Evolutionary conservation across 2,888 invertebrate species (phyloP).

Genomic region (Erannis defoliaria): DNA sequence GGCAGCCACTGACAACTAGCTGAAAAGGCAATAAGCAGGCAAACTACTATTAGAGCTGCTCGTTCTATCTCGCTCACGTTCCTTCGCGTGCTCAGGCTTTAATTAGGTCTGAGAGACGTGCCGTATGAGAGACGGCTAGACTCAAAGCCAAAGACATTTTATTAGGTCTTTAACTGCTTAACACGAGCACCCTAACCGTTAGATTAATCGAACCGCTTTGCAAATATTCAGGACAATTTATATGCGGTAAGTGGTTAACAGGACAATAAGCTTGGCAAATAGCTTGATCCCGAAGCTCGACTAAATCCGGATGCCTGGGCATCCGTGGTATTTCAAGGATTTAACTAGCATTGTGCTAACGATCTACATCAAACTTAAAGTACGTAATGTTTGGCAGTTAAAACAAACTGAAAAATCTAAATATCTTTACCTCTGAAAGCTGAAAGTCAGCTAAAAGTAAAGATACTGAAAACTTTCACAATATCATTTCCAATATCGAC

Average conservation of each 20-base stretch:
- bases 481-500: conserved; percentile 27
- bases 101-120: conserved; percentile 62
- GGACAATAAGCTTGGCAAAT: conserved; percentile 17
- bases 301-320: background rate
- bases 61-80: conserved; percentile 45
- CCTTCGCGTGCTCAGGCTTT: conserved; percentile 60
- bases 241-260: conserved; percentile 10
- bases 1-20: conserved; percentile 41
- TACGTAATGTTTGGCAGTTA: background rate
- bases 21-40: conserved; percentile 57
- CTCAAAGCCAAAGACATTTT: conserved; percentile 29
- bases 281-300: conserved; percentile 1
- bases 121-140: conserved; percentile 23
- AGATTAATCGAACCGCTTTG: conserved; percentile 14
- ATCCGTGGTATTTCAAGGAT: background rate
- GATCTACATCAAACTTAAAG: background rate
- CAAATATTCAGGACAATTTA: conserved; percentile 29
- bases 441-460: conserved; percentile 9
- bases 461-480: conserved; percentile 26
- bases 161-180: conserved; percentile 32
- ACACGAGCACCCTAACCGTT: conserved; percentile 7
- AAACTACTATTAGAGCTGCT: conserved; percentile 42
- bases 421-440: conserved; percentile 7
- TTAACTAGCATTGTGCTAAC: background rate
- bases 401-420: background rate